Evolutionary conservation across 2,113 vertebrate species (phyloP).

Genomic region (Tragelaphus scriptus): DNA sequence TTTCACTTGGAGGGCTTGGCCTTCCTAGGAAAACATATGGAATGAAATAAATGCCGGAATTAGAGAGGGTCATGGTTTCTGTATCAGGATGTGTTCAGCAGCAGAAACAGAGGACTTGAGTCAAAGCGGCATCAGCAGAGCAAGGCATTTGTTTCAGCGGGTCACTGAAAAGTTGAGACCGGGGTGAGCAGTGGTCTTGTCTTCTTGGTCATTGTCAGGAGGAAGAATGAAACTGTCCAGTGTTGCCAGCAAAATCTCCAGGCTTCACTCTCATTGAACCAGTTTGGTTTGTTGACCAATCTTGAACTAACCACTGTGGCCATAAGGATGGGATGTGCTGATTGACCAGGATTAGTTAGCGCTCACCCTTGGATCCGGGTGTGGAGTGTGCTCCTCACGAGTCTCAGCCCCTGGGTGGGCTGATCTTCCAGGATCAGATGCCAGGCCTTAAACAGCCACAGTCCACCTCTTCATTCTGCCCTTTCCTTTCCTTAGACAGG

Average conservation of each 20-base stretch:
- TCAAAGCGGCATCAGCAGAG: neutral
- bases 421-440: neutral
- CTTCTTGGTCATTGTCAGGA: neutral
- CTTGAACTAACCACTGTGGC: neutral
- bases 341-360: neutral
- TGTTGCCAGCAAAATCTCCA: neutral
- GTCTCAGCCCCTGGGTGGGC: neutral
- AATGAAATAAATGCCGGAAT: neutral
- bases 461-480: neutral
- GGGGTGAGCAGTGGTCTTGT: neutral
- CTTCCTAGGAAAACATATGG: neutral
- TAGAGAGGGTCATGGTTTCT: neutral
- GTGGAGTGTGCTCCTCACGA: neutral
- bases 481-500: neutral
- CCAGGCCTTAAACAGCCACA: neutral
- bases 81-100: neutral
- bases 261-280: too few species aligned
- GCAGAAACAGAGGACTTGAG: neutral
- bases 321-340: fast-evolving
- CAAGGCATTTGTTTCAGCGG: neutral
- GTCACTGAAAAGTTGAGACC: neutral
- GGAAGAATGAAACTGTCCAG: neutral
- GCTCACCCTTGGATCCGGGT: neutral
- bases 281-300: neutral
- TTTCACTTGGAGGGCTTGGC: neutral